Conservation (phyloP, 2,113 vertebrate genomes). For the Sinocyclocheilus grahami region DNA sequence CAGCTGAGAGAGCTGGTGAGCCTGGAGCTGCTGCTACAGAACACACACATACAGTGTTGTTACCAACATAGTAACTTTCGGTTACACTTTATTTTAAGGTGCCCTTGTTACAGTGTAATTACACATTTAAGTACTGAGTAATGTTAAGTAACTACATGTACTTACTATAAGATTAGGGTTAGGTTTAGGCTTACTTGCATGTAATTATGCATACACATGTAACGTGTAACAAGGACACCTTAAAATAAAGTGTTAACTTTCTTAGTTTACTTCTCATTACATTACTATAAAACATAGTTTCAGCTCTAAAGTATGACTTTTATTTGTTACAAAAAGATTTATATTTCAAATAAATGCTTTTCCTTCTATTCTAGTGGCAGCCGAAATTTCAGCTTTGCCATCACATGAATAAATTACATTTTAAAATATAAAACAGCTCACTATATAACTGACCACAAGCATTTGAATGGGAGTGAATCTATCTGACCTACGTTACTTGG, state of each 20-base stretch:
- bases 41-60: conserved; percentile 51
- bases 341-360: background rate
- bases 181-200: no score
- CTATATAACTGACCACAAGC: background rate
- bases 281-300: background rate
- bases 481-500: background rate
- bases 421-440: background rate
- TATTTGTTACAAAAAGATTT: no score
- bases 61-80: background rate
- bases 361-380: background rate
- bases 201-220: no score
- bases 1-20: conserved; percentile 96
- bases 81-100: background rate
- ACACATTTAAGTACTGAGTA: no score
- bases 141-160: no score
- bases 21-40: conserved; percentile 96
- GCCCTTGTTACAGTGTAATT: no score
- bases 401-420: background rate
- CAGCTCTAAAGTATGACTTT: background rate
- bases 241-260: no score
- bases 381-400: background rate
- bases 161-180: no score
- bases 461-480: background rate
- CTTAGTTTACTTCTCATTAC: background rate
- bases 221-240: no score